These are phyloP conservation scores for Sterrhoptilus dennistouni DNA, from an alignment of 2,113 vertebrate species.

Conservation along the genomic window DNA sequence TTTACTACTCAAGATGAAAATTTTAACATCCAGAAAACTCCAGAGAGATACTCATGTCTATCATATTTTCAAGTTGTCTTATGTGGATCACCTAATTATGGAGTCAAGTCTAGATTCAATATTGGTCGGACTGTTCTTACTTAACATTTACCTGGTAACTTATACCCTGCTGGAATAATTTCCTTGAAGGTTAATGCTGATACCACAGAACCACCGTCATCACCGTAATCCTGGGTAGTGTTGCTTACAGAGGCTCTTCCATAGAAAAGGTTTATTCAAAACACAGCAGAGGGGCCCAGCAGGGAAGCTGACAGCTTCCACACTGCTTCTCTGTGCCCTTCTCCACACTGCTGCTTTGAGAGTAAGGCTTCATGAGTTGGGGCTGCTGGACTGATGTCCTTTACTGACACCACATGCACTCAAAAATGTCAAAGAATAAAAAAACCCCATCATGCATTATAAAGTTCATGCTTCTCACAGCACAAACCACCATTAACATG, in stretches of 20 bases:
- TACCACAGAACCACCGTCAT: background rate
- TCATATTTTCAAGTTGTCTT: background rate
- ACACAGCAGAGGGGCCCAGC: background rate
- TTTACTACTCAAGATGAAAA: background rate
- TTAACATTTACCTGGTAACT: background rate
- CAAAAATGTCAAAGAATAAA: background rate
- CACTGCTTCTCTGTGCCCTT: background rate
- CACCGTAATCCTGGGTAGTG: background rate
- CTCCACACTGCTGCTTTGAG: background rate
- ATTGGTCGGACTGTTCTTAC: background rate
- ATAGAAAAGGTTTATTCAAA: background rate
- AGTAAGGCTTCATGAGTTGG: background rate
- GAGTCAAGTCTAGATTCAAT: background rate
- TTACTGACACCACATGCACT: background rate
- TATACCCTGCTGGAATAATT: background rate
- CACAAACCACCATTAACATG: background rate
- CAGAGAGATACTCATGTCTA: fast-evolving
- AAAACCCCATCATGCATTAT: fast-evolving
- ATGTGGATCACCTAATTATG: background rate
- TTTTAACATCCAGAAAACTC: background rate
- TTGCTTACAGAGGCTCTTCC: background rate
- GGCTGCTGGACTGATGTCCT: background rate
- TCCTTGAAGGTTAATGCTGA: background rate
- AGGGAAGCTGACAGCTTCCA: background rate
- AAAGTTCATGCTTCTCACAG: background rate